Evolutionary conservation across 2,797 vertebrate species (phyloP).

Genomic region (Sebastes iracundus): DNA sequence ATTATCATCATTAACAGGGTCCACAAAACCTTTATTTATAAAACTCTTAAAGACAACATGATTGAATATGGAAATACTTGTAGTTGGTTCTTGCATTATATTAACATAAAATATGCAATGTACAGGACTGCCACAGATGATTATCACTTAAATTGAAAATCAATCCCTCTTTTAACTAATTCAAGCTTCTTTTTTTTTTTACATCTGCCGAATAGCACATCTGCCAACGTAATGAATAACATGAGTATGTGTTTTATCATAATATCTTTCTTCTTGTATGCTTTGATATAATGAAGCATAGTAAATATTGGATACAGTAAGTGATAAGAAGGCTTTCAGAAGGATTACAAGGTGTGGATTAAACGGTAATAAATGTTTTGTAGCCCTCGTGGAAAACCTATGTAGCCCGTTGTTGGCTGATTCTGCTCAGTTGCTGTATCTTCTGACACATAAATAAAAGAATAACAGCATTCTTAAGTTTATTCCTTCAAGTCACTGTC

Average conservation of each 20-base stretch:
- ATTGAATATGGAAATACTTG: background rate
- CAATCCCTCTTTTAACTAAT: background rate
- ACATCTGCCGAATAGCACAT: background rate
- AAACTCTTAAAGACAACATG: background rate
- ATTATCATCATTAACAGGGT: background rate
- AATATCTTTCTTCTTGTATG: background rate
- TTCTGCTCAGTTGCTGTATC: background rate
- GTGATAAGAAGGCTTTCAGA: background rate
- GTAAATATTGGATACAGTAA: background rate
- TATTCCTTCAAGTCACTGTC: background rate
- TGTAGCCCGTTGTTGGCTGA: background rate
- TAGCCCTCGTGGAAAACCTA: background rate
- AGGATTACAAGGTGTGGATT: background rate
- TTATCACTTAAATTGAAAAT: background rate
- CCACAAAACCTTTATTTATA: background rate
- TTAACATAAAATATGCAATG: background rate
- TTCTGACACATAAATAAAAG: background rate
- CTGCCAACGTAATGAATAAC: background rate
- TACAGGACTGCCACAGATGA: background rate
- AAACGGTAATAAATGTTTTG: background rate
- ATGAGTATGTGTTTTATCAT: background rate
- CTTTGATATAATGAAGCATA: background rate
- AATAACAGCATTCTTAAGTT: background rate
- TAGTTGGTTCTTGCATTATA: background rate
- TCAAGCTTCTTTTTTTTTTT: background rate